Evolutionary conservation across 2,113 vertebrate species (phyloP).

Genomic region (Budorcas taxicolor): DNA sequence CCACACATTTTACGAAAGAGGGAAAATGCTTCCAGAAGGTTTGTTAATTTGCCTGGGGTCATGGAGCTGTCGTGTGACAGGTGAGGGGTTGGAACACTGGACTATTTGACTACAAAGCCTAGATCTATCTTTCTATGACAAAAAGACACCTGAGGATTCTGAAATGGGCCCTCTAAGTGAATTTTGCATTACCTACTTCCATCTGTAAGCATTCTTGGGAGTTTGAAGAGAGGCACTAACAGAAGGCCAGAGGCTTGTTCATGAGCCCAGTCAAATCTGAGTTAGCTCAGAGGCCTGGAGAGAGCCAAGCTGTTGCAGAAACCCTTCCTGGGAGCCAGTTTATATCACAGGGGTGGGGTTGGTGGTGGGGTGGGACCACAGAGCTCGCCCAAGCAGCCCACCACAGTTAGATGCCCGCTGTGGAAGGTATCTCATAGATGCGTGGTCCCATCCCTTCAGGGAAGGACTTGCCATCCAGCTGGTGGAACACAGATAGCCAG

Average conservation of each 20-base stretch:
- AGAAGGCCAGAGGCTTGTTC: neutral
- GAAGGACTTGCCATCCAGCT: neutral
- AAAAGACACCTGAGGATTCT: neutral
- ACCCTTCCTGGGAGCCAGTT: neutral
- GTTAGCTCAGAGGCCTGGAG: neutral
- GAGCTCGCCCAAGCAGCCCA: neutral
- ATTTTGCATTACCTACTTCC: neutral
- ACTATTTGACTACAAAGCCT: neutral
- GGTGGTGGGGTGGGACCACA: neutral
- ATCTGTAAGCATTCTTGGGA: neutral
- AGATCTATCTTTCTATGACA: neutral
- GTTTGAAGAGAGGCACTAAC: neutral
- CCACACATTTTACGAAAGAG: neutral
- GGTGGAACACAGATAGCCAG: no score
- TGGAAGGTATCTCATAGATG: neutral
- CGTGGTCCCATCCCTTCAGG: neutral
- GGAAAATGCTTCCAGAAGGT: neutral
- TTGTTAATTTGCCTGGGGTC: neutral
- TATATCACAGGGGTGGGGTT: no score
- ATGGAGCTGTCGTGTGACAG: neutral
- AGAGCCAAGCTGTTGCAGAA: neutral
- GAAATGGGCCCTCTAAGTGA: neutral
- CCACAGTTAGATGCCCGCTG: rapidly evolving
- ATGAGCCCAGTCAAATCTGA: neutral
- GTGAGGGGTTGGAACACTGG: neutral